A percentile compares a stretch with the other conserved stretches of the same genome.
These are phyloP conservation scores for Cheilosia vernalis DNA, from an alignment of 2,888 invertebrate species.

Conservation along the genomic window DNA sequence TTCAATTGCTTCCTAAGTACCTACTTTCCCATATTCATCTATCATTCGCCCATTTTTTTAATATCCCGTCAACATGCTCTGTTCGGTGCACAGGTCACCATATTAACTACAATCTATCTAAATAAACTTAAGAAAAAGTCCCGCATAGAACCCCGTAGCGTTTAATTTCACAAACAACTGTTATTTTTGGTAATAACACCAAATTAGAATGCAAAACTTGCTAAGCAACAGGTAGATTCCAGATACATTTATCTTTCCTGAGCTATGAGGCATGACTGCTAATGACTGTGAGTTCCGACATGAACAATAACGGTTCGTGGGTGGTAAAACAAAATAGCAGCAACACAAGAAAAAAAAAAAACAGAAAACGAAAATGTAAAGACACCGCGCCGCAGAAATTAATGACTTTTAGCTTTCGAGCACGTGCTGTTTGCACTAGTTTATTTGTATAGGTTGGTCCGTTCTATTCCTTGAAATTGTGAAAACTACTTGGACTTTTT, in stretches of 20 bases:
- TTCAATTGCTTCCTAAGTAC: too few species aligned
- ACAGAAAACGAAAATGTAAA: constrained; percentile 36
- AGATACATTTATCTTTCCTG: constrained; percentile 63
- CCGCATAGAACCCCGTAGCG: neutral
- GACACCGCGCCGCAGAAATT: constrained; percentile 57
- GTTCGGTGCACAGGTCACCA: neutral
- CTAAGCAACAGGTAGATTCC: constrained; percentile 64
- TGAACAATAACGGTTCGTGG: constrained; percentile 70
- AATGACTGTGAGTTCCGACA: constrained; percentile 64
- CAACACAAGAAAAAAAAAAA: too few species aligned
- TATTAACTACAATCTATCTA: neutral
- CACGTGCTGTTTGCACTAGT: constrained; percentile 58
- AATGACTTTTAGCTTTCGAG: constrained; percentile 60
- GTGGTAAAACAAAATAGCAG: constrained; percentile 63
- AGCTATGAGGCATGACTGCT: constrained; percentile 59
- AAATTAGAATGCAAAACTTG: constrained; percentile 63
- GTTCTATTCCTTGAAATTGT: constrained; percentile 16
- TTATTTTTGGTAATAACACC: constrained; percentile 46
- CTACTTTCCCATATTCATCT: too few species aligned
- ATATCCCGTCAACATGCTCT: neutral
- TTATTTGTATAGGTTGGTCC: constrained; percentile 24
- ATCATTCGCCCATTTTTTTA: too few species aligned
- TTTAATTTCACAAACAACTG: constrained; percentile 8
- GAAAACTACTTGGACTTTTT: neutral
- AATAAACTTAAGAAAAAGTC: neutral